Base-by-base conservation (phyloP, 2,888 invertebrate species). In the Pseudococcus jackbeardsleyi region DNA sequence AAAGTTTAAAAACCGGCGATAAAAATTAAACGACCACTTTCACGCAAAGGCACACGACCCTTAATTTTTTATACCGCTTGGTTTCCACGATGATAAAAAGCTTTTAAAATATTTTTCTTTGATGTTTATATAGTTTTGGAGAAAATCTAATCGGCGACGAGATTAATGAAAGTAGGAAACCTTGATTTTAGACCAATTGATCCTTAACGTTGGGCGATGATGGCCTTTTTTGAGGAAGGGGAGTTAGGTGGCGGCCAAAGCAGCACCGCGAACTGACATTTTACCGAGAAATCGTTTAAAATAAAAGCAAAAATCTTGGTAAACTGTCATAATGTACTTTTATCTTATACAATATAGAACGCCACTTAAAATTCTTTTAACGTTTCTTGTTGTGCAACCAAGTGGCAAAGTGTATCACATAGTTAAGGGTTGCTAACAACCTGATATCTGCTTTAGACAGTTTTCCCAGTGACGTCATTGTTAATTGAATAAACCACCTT, bases 401-500 rank as follows among this genome's bases (percentile, higher is more conserved):
- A 79, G 88, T 88, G 88, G 88, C 88, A 88, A 88, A 88, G 54
- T 88, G 88, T 88, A 88, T 88, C 77, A 88, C 79, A 88, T 88
- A 82, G 88, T 88, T 88, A 79, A 88, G 88, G 88, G 88, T 88
- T 88, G 48, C 46, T 59, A 79, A 88, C 79, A 79, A 79, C 82
- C 82, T 88, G 82, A 88, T 88, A 88, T 88, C 88, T 88, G 88
- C 82, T 88, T 88, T 59, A 79, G 88, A 88, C 88, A 88, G 88
- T 82, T 88, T 68, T 68, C 86, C 64, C 46, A 22, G 86, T 68
- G 86, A 86, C 86, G 86, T 86, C 79, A 79, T 79, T 88, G 88
- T 79, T 88, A 88, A 88, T 88, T 88, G 88, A 79, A 88, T 88
- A 88, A 88, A 88, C 88, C 79, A 88, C 88, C 88, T 88, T 88